Evolutionary conservation across 92 coral and sea anemone species (phyloP).

Genomic region (Zoanthus gigantus): DNA sequence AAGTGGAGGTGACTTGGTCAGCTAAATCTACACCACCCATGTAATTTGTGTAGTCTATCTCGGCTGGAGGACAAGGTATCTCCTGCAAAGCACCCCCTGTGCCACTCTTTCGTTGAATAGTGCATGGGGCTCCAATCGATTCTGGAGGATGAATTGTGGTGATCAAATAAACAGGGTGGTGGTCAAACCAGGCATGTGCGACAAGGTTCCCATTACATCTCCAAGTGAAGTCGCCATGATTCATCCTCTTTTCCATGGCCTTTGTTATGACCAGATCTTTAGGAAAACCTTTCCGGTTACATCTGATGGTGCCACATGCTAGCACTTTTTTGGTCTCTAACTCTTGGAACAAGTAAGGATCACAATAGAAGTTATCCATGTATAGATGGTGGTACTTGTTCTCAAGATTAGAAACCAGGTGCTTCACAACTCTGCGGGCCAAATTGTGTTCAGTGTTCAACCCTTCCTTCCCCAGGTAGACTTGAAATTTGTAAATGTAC

Average conservation of each 20-base stretch:
- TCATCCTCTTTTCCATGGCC: neutral
- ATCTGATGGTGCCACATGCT: neutral
- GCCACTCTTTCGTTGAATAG: neutral
- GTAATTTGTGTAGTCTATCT: constrained; percentile 28
- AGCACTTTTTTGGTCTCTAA: too few species aligned
- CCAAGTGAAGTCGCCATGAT: neutral
- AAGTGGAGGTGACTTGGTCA: constrained; percentile 42
- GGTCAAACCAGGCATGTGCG: neutral
- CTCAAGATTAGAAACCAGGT: neutral
- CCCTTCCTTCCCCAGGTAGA: constrained; percentile 1
- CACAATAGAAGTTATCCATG: neutral
- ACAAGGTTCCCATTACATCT: constrained; percentile 5
- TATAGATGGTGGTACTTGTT: neutral
- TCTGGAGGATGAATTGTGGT: neutral
- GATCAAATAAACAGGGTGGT: neutral
- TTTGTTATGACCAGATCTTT: neutral
- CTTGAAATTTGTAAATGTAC: constrained; percentile 3
- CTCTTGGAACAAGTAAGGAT: neutral
- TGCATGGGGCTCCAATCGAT: neutral
- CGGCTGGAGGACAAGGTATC: constrained; percentile 59
- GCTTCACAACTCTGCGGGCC: constrained; percentile 10
- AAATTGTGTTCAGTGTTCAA: constrained; percentile 2
- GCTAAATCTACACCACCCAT: constrained; percentile 49
- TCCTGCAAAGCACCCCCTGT: constrained; percentile 12
- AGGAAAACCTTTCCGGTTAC: neutral